Percentiles rank a stretch among this genome's conserved stretches.
These are phyloP conservation scores for Platichthys stellatus DNA, from an alignment of 2,113 vertebrate species.

Conservation along the genomic window DNA sequence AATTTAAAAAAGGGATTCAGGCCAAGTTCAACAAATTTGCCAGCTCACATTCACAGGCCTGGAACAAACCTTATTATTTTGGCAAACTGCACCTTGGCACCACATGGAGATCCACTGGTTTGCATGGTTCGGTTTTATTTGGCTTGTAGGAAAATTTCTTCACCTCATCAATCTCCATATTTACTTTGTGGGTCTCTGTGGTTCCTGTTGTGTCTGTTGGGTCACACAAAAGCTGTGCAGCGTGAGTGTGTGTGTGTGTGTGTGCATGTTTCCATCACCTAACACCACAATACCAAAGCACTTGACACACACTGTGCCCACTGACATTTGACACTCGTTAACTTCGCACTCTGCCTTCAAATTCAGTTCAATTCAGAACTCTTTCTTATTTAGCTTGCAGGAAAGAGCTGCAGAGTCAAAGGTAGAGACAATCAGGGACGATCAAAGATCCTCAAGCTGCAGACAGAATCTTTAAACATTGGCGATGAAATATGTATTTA, in stretches of 20 bases:
- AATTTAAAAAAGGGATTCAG: constrained; percentile 3
- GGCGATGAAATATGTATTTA: constrained; percentile 37
- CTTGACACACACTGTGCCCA: neutral
- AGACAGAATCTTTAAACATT: constrained; percentile 38
- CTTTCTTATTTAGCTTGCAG: constrained; percentile 21
- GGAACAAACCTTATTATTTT: constrained; percentile 8
- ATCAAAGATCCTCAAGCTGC: constrained; percentile 44
- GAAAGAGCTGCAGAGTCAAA: constrained; percentile 26
- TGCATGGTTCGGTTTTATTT: constrained; percentile 18
- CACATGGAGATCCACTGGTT: constrained; percentile 7
- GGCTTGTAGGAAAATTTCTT: constrained; percentile 23
- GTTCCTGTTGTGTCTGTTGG: neutral
- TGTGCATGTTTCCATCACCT: constrained; percentile 17
- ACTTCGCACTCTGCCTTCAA: constrained; percentile 43
- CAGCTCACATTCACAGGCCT: constrained; percentile 11
- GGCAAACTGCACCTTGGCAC: constrained; percentile 7
- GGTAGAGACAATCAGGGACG: constrained; percentile 36
- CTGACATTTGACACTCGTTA: constrained; percentile 42
- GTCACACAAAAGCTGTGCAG: constrained; percentile 20
- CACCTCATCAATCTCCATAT: constrained; percentile 42
- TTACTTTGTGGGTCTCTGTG: constrained; percentile 42
- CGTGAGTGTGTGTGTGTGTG: constrained; percentile 16
- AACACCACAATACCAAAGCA: too few species aligned
- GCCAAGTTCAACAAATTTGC: constrained; percentile 3
- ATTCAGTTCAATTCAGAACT: constrained; percentile 15